Base-by-base conservation (phyloP, 2,888 invertebrate species). In the Fragum fragum region DNA sequence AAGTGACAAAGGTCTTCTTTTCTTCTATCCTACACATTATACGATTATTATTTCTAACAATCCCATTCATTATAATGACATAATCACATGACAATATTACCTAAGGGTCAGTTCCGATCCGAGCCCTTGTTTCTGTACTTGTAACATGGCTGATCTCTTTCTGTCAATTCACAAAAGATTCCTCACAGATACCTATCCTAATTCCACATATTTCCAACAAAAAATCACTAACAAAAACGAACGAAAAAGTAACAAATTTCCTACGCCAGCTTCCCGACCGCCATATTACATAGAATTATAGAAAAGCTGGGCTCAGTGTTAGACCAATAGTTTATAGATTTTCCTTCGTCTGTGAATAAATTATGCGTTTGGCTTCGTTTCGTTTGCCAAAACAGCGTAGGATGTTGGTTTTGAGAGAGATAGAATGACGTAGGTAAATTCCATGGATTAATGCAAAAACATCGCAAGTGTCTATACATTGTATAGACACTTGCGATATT, bases 341-440 rank as follows among this genome's bases (percentile, higher is more conserved):
- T 81, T 81, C 63, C 69, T 39, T 68, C 32, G 26, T 36, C 23
- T 16, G 18, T 32, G 81, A 81, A 81, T 81, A 81, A 81, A 78
- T 81, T 81, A 81, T 81, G 74, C 71, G 36, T 18, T 57, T 57
- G 26, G 18, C 26, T 57, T 57, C 28, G 23, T n/a, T 57, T n/a
- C n/a, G 57, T 57, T 6, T 57, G 23, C 18, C 57, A 23, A 28
- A 11, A 66, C 21, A 59, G 72, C 23, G 72, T 72, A 36, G 72
- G 72, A n/a, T 72, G 72, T 55, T 21, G 29, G 5, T 47, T 47
- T 5, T 5, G 47, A 47, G 47, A 47, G n/a, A 47, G 14, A 9
- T 16, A 3, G 47, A 47, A 47, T 47, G 47, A 47, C 47, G 47
- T 47, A 47, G 47, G n/a, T 39, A 14, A 6, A 39, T n/a, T n/a